Conservation (phyloP, 1,140 invertebrate genomes). For the Temnothorax longispinosus region DNA sequence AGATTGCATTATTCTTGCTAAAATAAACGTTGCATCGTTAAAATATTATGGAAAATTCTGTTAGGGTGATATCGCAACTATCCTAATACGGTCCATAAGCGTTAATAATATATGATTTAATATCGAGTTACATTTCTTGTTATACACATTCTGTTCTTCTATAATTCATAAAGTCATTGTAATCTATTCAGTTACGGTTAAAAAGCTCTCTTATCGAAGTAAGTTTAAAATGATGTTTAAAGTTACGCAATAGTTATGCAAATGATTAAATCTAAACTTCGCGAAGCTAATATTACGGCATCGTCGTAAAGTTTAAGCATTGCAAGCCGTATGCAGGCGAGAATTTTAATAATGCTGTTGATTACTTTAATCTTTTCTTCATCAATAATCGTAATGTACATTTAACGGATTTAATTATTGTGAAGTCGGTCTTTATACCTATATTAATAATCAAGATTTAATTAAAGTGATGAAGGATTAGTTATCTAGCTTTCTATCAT, state of each 20-base stretch:
- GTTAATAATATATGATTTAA: not conserved
- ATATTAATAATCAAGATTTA: not conserved
- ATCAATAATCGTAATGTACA: not conserved
- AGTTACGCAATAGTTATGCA: constrained; percentile 38
- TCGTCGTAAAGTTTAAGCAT: constrained; percentile 31
- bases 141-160: not conserved
- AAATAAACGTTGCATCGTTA: not conserved
- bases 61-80: not conserved
- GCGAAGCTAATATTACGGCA: constrained; percentile 31
- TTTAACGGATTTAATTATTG: not conserved
- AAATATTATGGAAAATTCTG: not conserved
- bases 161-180: constrained; percentile 10
- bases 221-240: constrained; percentile 46
- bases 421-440: not conserved
- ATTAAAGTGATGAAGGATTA: not conserved
- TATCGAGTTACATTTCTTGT: not conserved
- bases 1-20: not conserved
- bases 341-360: constrained; percentile 27
- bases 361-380: constrained; percentile 23
- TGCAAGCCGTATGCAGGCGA: constrained; percentile 8
- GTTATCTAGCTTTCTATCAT: not conserved
- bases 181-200: constrained; percentile 26
- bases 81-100: not conserved
- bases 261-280: constrained; percentile 47
- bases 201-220: constrained; percentile 15